A percentile compares a stretch with the other conserved stretches of the same genome.
phyloP scores from a whole-genome alignment of 2,888 invertebrate species.

The Selenia dentaria region DNA sequence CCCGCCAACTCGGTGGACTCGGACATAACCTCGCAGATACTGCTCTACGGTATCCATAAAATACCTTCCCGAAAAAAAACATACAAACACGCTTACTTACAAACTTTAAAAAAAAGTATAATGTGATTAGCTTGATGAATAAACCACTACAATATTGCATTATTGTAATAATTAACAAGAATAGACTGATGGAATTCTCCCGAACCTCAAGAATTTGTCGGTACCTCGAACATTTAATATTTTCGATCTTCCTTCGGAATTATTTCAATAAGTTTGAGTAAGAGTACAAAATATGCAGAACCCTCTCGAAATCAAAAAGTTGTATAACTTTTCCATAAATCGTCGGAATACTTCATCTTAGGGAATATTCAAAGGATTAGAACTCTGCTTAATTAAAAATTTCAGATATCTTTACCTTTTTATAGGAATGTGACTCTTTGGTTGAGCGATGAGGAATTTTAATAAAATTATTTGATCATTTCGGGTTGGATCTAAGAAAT shows the following conservation, averaged over 20 bases:
- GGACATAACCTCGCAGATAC: too few species aligned
- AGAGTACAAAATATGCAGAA: constrained; percentile 32
- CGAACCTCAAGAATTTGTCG: constrained; percentile 20
- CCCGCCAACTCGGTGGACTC: too few species aligned
- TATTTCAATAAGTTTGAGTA: constrained; percentile 28
- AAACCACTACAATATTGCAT: too few species aligned
- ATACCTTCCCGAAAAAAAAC: too few species aligned
- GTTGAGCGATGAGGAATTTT: constrained; percentile 8
- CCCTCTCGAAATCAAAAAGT: constrained; percentile 29
- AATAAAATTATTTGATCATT: too few species aligned
- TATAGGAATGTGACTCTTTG: constrained; percentile 11
- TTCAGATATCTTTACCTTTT: constrained; percentile 16
- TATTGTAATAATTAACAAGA: too few species aligned
- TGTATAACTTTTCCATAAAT: constrained; percentile 33
- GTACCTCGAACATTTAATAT: constrained; percentile 18
- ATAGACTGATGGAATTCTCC: constrained; percentile 12
- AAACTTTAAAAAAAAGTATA: too few species aligned
- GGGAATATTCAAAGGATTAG: constrained; percentile 31
- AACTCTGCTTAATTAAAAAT: constrained; percentile 32
- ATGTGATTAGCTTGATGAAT: too few species aligned
- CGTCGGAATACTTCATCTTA: constrained; percentile 34
- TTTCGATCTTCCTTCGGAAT: constrained; percentile 19
- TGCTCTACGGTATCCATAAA: too few species aligned
- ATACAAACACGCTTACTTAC: too few species aligned
- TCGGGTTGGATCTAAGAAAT: too few species aligned